Conservation (phyloP, 2,888 invertebrate genomes). For the Chrysina gloriosa region DNA sequence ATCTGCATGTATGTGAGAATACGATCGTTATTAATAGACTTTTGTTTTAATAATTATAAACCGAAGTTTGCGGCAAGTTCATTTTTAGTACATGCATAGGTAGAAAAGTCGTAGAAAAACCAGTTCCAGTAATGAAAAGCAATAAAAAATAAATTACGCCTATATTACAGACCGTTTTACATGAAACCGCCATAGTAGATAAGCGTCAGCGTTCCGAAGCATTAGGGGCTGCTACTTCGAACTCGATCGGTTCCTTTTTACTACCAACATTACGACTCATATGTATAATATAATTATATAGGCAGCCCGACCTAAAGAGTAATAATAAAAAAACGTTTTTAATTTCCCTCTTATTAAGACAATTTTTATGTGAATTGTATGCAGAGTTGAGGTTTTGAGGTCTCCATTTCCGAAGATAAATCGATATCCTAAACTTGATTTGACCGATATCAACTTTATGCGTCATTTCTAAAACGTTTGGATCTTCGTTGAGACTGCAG, state of each 20-base stretch:
- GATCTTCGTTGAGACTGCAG: too few relatives aligned
- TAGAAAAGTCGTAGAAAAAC: slow-evolving; percentile 4
- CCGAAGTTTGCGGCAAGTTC: slow-evolving; percentile 17
- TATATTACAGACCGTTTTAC: slow-evolving; percentile 21
- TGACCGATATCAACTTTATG: too few relatives aligned
- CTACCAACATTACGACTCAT: background rate
- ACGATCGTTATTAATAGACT: slow-evolving; percentile 15
- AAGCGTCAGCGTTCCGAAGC: background rate
- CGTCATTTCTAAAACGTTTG: too few relatives aligned
- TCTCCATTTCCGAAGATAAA: too few relatives aligned
- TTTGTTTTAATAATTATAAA: slow-evolving; percentile 29
- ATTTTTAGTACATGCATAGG: background rate
- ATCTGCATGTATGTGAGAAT: background rate
- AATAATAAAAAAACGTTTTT: too few relatives aligned
- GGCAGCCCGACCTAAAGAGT: too few relatives aligned
- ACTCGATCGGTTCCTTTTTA: slow-evolving; percentile 4
- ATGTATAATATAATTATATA: too few relatives aligned
- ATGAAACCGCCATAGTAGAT: slow-evolving; percentile 17
- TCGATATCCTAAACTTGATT: too few relatives aligned
- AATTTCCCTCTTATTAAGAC: too few relatives aligned
- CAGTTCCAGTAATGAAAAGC: slow-evolving; percentile 19
- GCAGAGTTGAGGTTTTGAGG: too few relatives aligned
- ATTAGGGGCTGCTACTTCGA: background rate
- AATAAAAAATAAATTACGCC: slow-evolving; percentile 32
- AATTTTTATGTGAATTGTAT: too few relatives aligned